phyloP scores from a whole-genome alignment of 2,797 vertebrate species.

The Sorex maritimensis region DNA sequence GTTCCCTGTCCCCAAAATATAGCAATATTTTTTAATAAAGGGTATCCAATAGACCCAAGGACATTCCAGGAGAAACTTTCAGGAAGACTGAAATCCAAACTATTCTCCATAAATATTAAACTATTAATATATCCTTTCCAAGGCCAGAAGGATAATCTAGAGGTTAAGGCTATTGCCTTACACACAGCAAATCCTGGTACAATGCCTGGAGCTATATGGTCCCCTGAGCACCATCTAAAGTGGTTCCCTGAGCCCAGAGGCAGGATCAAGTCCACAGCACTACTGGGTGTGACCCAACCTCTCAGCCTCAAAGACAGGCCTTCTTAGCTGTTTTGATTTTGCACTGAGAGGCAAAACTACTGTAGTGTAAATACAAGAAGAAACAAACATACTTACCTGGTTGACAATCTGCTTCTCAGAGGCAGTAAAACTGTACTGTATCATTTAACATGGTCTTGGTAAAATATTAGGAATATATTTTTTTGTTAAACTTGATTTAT shows the following conservation, averaged over 20 bases:
- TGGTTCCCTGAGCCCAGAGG: too few species aligned
- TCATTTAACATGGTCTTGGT: not conserved
- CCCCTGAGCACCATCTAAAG: too few species aligned
- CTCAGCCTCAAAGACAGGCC: not conserved
- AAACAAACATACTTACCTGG: not conserved
- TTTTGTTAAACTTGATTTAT: not conserved
- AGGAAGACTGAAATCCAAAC: slow-evolving; percentile 36
- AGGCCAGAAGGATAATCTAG: too few species aligned
- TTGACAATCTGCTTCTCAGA: accelerated
- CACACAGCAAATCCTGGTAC: too few species aligned
- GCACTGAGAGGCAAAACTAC: not conserved
- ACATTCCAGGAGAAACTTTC: not conserved
- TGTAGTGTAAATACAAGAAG: not conserved
- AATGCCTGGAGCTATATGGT: too few species aligned
- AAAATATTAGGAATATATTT: not conserved
- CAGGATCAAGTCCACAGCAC: too few species aligned
- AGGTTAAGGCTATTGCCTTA: too few species aligned
- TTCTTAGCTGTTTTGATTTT: not conserved
- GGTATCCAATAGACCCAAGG: not conserved
- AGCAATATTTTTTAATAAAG: not conserved
- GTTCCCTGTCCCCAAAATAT: too few species aligned
- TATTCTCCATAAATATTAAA: not conserved
- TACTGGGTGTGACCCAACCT: too few species aligned
- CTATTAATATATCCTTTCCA: too few species aligned
- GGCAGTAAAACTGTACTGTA: not conserved